Base-by-base conservation (phyloP, 2,113 vertebrate genomes). In the Pluvialis apricaria region DNA sequence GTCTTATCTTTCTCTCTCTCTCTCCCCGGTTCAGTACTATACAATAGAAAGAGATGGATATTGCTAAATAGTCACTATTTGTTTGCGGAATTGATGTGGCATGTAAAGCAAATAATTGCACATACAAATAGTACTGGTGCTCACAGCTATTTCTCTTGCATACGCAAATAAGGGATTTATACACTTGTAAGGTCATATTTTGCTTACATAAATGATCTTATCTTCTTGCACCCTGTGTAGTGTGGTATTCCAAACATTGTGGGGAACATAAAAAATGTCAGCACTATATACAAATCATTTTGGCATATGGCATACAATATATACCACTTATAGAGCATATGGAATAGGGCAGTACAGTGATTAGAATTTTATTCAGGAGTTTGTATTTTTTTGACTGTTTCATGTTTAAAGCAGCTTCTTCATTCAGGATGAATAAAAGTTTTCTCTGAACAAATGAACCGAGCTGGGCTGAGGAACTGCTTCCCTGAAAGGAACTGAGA, bases 81-180 rank as follows among this genome's bases (percentile, higher is more conserved):
- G 82, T 94, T 97, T 96, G 92, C 92, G 93, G 88, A 92, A 94
- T 58, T 86, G 90, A 95, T 97, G 92, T 93, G 78, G 34, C 90
- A 62, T 82, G 66, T 90, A 93, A 95, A 93, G 73, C 88, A 95
- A 94, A 92, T 92, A 95, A 83, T 83, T 94, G 69, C 90, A 57
- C 72, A 88, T 86, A 71, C 90, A 88, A 38, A 66, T 51, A 86
- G 82, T 86, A 14, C 80, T 75, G 52, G 26, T 71, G 80, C 88
- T 95, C 26, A 3, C 72, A 91, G 76, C 72, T 94, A 19, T 92
- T 96, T 88, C 68, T 83, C 86, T 92, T 96, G 76, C 90, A 68
- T 92, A 86, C 40, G 47, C 80, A 94, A 78, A 71, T 66, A 38
- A 92, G 55, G 47, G 80, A 83, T 96, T 96, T 95, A 75, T 69